phyloP scores from a whole-genome alignment of 2,888 invertebrate species.

The Brenthis hecate region DNA sequence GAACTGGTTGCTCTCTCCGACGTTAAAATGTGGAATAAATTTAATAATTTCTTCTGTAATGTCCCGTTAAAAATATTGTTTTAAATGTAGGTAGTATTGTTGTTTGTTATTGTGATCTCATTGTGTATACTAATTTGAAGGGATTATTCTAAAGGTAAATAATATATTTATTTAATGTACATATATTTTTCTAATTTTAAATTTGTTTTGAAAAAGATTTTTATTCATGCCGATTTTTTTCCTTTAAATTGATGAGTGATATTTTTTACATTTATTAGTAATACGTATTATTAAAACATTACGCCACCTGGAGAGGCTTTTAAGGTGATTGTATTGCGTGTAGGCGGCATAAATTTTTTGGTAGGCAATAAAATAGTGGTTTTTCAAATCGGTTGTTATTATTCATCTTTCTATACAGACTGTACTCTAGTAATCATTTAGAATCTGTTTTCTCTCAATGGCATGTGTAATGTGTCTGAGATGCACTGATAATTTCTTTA shows the following conservation, averaged over 20 bases:
- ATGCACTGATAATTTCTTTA: constrained; percentile 64
- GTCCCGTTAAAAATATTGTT: constrained; percentile 49
- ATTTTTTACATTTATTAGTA: not conserved
- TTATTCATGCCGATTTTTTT: constrained; percentile 11
- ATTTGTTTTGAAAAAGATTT: constrained; percentile 39
- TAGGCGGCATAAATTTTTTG: constrained; percentile 28
- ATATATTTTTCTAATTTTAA: constrained; percentile 38
- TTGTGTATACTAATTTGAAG: constrained; percentile 43
- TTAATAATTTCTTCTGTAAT: constrained; percentile 47
- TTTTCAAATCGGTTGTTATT: not conserved
- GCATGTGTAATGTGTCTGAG: constrained; percentile 47
- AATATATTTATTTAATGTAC: constrained; percentile 3
- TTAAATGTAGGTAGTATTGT: constrained; percentile 47
- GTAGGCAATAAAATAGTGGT: constrained; percentile 7
- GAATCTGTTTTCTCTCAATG: constrained; percentile 32
- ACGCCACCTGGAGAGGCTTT: constrained; percentile 21
- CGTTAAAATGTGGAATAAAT: constrained; percentile 53
- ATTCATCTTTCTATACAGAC: constrained; percentile 4
- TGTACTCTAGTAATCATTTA: not conserved
- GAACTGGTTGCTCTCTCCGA: constrained; percentile 35
- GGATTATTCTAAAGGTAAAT: constrained; percentile 33
- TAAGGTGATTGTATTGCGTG: constrained; percentile 22
- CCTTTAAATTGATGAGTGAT: not conserved
- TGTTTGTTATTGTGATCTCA: constrained; percentile 32
- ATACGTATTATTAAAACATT: not conserved